Conservation (phyloP, 2,888 invertebrate genomes). For the Odontocolon sp. region DNA sequence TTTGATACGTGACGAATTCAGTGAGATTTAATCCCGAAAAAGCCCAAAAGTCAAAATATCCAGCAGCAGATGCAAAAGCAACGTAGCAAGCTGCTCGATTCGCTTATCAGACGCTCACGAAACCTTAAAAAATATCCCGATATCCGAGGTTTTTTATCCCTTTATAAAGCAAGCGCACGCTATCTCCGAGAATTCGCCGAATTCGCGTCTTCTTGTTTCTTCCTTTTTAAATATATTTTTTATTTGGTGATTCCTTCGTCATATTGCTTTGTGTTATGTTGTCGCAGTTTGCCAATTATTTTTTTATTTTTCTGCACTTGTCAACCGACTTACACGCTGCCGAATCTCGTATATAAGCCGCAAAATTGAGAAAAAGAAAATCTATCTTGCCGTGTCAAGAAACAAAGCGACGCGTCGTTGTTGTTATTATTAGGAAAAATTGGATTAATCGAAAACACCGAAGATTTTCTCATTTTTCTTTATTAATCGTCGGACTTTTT, state of each 20-base stretch:
- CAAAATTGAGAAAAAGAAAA: too few relatives aligned
- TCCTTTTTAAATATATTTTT: constrained; percentile 52
- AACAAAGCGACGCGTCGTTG: constrained; percentile 15
- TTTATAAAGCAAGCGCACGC: neutral
- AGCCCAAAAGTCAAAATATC: neutral
- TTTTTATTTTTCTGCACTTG: constrained; percentile 65
- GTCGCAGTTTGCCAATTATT: constrained; percentile 50
- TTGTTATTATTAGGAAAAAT: constrained; percentile 24
- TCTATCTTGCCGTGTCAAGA: constrained; percentile 3
- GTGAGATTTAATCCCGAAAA: constrained; percentile 30
- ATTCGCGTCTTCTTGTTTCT: constrained; percentile 15
- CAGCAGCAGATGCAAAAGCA: constrained; percentile 3
- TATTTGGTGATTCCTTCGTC: constrained; percentile 39
- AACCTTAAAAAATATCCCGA: too few relatives aligned
- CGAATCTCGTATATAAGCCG: constrained; percentile 50
- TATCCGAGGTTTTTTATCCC: constrained; percentile 2
- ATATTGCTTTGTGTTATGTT: constrained; percentile 65
- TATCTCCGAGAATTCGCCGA: neutral
- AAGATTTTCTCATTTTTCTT: constrained; percentile 9
- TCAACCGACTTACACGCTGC: constrained; percentile 55
- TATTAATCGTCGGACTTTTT: constrained; percentile 50
- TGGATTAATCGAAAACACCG: constrained; percentile 24
- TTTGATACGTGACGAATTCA: constrained; percentile 21
- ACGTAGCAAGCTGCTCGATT: constrained; percentile 32
- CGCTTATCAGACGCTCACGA: constrained; percentile 17